These are phyloP conservation scores for Tetranychus urticae DNA, from an alignment of 1,140 invertebrate genomes.

Conservation along the genomic window DNA sequence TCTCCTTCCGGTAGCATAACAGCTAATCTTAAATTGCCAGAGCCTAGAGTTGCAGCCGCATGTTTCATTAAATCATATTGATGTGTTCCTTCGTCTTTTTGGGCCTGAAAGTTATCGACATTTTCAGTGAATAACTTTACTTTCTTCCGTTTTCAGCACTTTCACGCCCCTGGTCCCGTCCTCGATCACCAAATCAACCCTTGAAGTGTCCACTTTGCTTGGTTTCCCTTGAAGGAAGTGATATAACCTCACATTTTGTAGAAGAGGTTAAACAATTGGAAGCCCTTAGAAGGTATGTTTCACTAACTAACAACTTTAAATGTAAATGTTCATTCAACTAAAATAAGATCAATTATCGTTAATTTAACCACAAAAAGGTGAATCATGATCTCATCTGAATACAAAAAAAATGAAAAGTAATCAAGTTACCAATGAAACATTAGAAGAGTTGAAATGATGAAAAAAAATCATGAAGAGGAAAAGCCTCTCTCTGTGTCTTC, in stretches of 20 bases:
- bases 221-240: slow-evolving; percentile 4
- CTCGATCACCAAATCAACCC: background rate
- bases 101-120: slow-evolving; percentile 41
- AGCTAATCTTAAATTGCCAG: slow-evolving; percentile 63
- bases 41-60: slow-evolving; percentile 60
- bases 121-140: no score
- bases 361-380: no score
- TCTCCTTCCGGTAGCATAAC: slow-evolving; percentile 53
- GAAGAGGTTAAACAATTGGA: slow-evolving; percentile 10
- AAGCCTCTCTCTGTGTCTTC: background rate
- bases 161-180: background rate
- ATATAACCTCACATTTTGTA: slow-evolving; percentile 6
- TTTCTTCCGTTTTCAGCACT: background rate
- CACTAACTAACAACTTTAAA: background rate
- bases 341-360: background rate
- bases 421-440: no score
- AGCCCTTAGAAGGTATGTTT: slow-evolving; percentile 7
- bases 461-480: background rate
- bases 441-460: background rate
- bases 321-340: background rate
- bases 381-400: no score
- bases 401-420: no score
- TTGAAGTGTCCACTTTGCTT: slow-evolving; percentile 7
- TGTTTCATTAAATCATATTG: slow-evolving; percentile 78
- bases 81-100: slow-evolving; percentile 70